These are phyloP conservation scores for Dendrolimus kikuchii DNA, from an alignment of 1,140 invertebrate genomes.

Conservation along the genomic window DNA sequence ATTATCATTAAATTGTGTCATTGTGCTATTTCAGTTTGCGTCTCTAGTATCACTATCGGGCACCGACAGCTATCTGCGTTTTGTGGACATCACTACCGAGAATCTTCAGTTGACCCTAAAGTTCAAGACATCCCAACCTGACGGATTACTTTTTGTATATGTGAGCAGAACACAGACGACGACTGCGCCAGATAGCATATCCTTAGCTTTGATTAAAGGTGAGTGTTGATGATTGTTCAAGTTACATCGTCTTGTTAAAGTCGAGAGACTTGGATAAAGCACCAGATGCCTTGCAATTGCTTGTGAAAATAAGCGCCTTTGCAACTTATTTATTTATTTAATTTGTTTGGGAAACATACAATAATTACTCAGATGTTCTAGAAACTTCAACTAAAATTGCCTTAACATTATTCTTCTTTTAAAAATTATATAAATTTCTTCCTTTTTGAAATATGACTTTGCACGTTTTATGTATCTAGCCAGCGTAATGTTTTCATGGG, in stretches of 20 bases:
- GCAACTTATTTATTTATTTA: no score
- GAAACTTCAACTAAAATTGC: no score
- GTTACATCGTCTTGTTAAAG: no score
- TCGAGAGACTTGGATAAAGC: no score
- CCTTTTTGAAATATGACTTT: constrained; percentile 2
- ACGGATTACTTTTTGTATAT: constrained; percentile 82
- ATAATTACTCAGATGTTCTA: no score
- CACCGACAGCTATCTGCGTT: constrained; percentile 77
- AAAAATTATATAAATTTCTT: no score
- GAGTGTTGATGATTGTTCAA: constrained; percentile 1
- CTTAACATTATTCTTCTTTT: no score
- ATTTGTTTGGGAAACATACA: no score
- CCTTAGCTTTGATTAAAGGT: constrained; percentile 49
- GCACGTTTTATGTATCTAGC: not conserved
- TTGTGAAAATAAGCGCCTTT: no score
- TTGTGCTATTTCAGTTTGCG: constrained; percentile 63
- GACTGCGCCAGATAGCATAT: constrained; percentile 46
- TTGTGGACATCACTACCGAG: constrained; percentile 72
- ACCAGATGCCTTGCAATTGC: no score
- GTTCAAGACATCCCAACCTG: constrained; percentile 85
- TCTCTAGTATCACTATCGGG: constrained; percentile 73
- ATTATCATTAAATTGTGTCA: not conserved
- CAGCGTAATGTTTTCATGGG: not conserved
- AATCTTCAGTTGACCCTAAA: constrained; percentile 87
- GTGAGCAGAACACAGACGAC: constrained; percentile 46